phyloP scores from a whole-genome alignment of 2,113 vertebrate genomes.

The Myotis davidii region DNA sequence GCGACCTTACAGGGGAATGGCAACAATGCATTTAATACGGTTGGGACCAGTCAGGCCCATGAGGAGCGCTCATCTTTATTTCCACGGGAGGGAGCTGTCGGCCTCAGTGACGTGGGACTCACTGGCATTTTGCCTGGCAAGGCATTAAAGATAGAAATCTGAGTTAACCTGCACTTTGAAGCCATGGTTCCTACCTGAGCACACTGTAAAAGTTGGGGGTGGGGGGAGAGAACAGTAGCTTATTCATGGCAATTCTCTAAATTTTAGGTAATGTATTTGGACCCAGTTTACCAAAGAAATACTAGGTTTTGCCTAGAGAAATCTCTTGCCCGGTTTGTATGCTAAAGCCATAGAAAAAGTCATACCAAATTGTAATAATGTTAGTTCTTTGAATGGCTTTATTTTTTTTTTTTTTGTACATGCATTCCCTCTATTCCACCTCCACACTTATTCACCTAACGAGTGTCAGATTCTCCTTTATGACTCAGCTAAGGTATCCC shows the following conservation, averaged over 20 bases:
- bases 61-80: not conserved
- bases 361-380: not conserved
- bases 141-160: not conserved
- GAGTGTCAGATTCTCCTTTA: not conserved
- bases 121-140: not conserved
- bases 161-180: not conserved
- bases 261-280: not conserved
- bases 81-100: conserved; percentile 4
- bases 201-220: not conserved
- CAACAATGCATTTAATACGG: not conserved
- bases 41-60: fast-evolving
- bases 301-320: not conserved
- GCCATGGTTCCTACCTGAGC: not conserved
- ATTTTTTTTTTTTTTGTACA: not conserved
- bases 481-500: not conserved
- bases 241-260: not conserved
- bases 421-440: not conserved
- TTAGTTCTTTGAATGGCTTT: not conserved
- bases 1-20: not conserved
- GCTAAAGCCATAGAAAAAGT: not conserved
- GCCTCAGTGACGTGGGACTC: not conserved
- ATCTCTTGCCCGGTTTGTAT: not conserved
- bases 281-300: not conserved
- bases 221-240: not conserved
- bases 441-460: not conserved